Percentiles rank a stretch among this genome's conserved stretches.
Conservation (phyloP, 2,797 vertebrate genomes). For the Tauraco hartlaubi region DNA sequence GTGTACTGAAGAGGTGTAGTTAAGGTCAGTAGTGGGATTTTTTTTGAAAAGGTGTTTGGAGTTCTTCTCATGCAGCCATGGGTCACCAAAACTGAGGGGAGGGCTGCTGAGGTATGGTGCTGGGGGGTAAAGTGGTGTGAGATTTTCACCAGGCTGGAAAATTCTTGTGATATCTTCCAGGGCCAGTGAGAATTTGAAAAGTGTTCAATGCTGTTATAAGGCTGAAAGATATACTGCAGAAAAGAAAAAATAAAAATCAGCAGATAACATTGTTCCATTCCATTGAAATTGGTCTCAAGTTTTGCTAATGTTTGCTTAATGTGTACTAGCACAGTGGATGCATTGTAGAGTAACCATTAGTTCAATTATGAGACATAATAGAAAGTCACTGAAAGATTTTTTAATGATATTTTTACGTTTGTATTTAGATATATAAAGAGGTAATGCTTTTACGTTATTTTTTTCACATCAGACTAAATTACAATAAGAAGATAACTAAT, state of each 20-base stretch:
- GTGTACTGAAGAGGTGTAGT: background rate
- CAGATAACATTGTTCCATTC: background rate
- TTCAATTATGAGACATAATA: constrained; percentile 16
- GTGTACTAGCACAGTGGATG: background rate
- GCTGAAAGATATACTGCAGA: background rate
- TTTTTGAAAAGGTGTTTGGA: background rate
- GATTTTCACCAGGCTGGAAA: background rate
- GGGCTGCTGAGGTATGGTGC: background rate
- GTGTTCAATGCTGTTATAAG: background rate
- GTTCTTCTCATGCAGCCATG: background rate
- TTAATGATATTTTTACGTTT: background rate
- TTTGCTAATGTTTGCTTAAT: constrained; percentile 50
- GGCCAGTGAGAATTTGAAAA: background rate
- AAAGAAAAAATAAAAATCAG: background rate
- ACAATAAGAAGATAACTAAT: background rate
- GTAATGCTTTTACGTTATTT: background rate
- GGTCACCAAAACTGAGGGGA: background rate
- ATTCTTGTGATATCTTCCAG: background rate
- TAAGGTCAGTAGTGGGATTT: background rate
- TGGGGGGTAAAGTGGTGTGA: background rate
- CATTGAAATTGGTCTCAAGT: background rate
- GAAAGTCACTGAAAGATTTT: constrained; percentile 4
- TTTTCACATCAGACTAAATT: background rate
- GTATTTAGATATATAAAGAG: background rate
- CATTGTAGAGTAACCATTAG: background rate